Base-by-base conservation (phyloP, 2,113 vertebrate genomes). In the Aleadryas rufinucha region DNA sequence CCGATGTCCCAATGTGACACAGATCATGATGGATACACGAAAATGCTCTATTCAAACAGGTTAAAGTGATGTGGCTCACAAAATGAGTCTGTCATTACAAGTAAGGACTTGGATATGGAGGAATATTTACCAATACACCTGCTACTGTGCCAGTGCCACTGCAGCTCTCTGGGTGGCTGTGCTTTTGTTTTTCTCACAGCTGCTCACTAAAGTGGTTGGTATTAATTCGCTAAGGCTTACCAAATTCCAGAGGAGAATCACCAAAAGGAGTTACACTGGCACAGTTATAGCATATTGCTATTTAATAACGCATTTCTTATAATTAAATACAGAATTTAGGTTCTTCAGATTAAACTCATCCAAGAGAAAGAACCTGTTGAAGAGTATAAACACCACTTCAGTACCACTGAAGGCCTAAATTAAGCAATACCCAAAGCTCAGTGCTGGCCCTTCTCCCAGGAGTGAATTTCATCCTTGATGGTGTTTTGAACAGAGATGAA, bases 401-500 rank as follows among this genome's bases (percentile, higher is more conserved):
- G 70, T 49, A 68, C 44, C 59, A 74, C 52, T 64, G 52, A 93
- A 81, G 68, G 52, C 22, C 44, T 71, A 63, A 83, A 79, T 81
- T 84, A 92, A 93, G 92, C 88, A 92, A 81, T 49, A 92, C 44
- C 45, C 60, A 57, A 89, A 88, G 39, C 49, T 84, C 70, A 45
- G 81, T 39, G 45, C 83, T 95, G 95, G 92, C 86, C 90, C 28
- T 78, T 68, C 78, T 94, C 93, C 96, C 86, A 89, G 79, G 86
- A 90, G 83, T 57, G 44, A 90, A 95, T 68, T 93, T 96, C 71
- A 86, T 84, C 87, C 60, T 60, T 68, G 69, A 92, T 79, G 79
- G 71, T 74, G 81, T 84, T 97, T 92, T 92, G 95, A 96, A 78
- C 65, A 84, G 79, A 94, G 90, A 92, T 93, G 88, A 96, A 97